Base-by-base conservation (phyloP, 2,888 invertebrate genomes). In the Tribolium freemani region DNA sequence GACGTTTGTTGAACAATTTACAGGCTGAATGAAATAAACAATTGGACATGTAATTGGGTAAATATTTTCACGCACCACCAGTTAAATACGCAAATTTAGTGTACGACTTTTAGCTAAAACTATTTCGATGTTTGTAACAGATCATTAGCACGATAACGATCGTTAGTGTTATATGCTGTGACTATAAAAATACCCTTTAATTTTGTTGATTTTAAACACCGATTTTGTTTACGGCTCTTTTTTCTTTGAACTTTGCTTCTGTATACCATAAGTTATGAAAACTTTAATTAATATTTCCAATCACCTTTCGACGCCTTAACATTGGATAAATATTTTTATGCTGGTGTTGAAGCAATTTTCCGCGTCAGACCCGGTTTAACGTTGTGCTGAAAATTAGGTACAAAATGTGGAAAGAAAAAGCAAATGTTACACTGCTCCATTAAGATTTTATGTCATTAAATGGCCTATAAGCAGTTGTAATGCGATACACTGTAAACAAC, bases 1-100 rank as follows among this genome's bases (percentile, higher is more conserved):
- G 72, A 72, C 70, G 72, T 76, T 74, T 74, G 76, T 60, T 72
- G 75, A 76, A 75, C 70, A 76, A 74, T 77, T 73, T 75, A 77
- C 72, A 61, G 72, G 48, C 69, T 71, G 69, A 30, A 31, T 45
- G 73, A 75, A 72, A 77, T 76, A 77, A 78, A 77, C 77, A 76
- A 61, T 56, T 48, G 64, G 48, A 64, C 75, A 72, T 70, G 38
- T 38, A 56, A 54, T 75, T 26, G 30, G 38, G 66, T 78, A 78
- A 78, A 78, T 78, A 78, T 78, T 78, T 77, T 74, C 76, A 73
- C 70, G 58, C 45, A 45, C 20, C 46, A 46, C 8, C 44, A 63
- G 72, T 51, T 68, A 75, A 75, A 74, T 71, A 66, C 69, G 46
- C 57, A 48, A 57, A 57, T 67, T 66, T 57, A 67, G 57, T 48